Evolutionary conservation across 1,140 invertebrate species (phyloP).

Genomic region (Eubasilissa regina): DNA sequence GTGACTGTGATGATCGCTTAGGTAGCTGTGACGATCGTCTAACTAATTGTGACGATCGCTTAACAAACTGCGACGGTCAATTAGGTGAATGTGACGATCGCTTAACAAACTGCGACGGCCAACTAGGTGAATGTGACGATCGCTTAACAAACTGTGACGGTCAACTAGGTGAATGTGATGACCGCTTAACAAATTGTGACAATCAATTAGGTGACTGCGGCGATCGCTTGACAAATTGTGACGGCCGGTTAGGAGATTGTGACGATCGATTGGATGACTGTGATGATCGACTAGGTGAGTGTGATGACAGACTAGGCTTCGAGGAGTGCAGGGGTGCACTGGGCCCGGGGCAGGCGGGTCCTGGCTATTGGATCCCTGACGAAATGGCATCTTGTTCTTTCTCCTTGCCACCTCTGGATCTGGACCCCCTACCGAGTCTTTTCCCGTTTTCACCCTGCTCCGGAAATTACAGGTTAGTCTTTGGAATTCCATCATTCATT

Average conservation of each 20-base stretch:
- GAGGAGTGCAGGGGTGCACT: conserved; percentile 63
- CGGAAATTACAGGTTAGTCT: conserved; percentile 79
- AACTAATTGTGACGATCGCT: conserved; percentile 31
- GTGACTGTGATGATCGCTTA: conserved; percentile 26
- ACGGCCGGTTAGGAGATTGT: conserved; percentile 28
- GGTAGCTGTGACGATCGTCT: conserved; percentile 24
- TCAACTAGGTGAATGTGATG: conserved; percentile 37
- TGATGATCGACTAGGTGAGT: conserved; percentile 39
- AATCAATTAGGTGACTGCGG: conserved; percentile 20
- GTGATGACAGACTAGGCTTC: conserved; percentile 34
- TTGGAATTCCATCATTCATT: too few species aligned
- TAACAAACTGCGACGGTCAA: conserved; percentile 33
- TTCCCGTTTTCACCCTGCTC: conserved; percentile 83
- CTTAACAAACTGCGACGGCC: conserved; percentile 32
- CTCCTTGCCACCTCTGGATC: conserved; percentile 81
- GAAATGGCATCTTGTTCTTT: conserved; percentile 83
- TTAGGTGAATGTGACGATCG: conserved; percentile 25
- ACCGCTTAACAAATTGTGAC: conserved; percentile 22
- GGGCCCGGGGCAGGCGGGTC: conserved; percentile 59
- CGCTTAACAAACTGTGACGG: conserved; percentile 19
- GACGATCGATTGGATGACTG: conserved; percentile 39
- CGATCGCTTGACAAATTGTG: conserved; percentile 33
- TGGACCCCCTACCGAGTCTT: conserved; percentile 82
- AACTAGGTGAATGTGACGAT: conserved; percentile 19
- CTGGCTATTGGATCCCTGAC: conserved; percentile 77